A percentile compares a stretch with the other conserved stretches of the same genome.
phyloP scores from a whole-genome alignment of 53 echinoderm and acorn worm species.

The Glandiceps talaboti region DNA sequence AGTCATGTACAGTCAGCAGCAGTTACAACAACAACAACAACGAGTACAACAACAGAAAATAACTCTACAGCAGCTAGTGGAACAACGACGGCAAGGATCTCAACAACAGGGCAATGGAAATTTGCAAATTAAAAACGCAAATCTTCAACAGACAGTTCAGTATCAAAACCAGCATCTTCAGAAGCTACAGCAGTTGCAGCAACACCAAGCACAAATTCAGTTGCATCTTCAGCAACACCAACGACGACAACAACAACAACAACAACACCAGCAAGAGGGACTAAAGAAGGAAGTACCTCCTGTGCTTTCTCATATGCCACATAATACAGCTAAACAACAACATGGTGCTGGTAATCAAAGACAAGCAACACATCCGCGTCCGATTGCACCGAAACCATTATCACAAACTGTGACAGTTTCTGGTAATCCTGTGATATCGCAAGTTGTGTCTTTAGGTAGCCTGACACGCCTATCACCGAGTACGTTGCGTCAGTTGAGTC shows the following conservation, averaged over 20 bases:
- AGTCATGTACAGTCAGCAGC: not conserved
- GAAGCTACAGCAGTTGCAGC: not conserved
- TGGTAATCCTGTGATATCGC: not conserved
- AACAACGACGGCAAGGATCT: not conserved
- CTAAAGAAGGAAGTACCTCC: not conserved
- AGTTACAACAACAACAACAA: conserved; percentile 31
- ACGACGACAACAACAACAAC: not conserved
- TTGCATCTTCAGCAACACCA: not conserved
- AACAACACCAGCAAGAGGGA: not conserved
- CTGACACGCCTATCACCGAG: not conserved
- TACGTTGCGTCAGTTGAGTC: not conserved
- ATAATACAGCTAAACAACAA: not conserved
- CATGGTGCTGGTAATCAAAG: no score
- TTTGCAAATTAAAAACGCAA: not conserved
- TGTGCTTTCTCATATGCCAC: not conserved
- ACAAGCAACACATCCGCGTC: not conserved
- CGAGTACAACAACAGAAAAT: conserved; percentile 33
- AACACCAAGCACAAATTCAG: not conserved
- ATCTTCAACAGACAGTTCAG: not conserved
- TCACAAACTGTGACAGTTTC: not conserved
- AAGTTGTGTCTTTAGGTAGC: not conserved
- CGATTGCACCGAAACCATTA: not conserved
- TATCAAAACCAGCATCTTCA: not conserved
- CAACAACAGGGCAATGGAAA: no score
- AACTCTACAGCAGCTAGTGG: conserved; percentile 22